Conservation (phyloP, 2,888 invertebrate species). For the Caenorhabditis sp. region DNA sequence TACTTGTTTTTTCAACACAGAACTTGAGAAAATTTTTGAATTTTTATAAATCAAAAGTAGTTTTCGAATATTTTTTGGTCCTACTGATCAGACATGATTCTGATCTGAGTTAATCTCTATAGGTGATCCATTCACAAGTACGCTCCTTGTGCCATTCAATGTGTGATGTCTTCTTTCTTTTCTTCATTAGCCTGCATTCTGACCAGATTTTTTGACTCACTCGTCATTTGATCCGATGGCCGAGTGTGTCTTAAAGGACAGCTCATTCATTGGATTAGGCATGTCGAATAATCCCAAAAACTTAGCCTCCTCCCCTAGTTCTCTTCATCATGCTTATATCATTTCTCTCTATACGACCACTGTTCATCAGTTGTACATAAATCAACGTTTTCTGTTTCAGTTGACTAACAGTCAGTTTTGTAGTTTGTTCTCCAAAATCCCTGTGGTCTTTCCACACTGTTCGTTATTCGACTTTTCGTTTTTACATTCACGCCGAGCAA, state of each 20-base stretch:
- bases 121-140: constrained; percentile 27
- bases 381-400: too few relatives aligned
- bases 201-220: constrained; percentile 40
- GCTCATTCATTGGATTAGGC: constrained; percentile 47
- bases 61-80: not conserved
- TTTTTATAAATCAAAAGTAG: not conserved
- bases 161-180: constrained; percentile 25
- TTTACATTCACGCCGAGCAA: constrained; percentile 23
- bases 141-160: constrained; percentile 14
- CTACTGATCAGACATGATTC: constrained; percentile 13
- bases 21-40: too few relatives aligned
- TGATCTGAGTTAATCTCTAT: constrained; percentile 8
- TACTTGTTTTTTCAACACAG: too few relatives aligned
- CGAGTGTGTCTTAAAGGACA: constrained; percentile 43
- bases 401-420: too few relatives aligned
- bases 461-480: constrained; percentile 10
- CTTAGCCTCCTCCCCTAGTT: constrained; percentile 12
- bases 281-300: constrained; percentile 50
- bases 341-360: too few relatives aligned
- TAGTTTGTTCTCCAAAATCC: not conserved
- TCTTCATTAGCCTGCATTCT: constrained; percentile 23
- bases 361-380: too few relatives aligned
- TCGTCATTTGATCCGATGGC: constrained; percentile 52
- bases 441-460: not conserved
- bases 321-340: constrained; percentile 9